A percentile compares a stretch with the other conserved stretches of the same genome.
Evolutionary conservation across 2,113 vertebrate species (phyloP).

Genomic region (Oxyura jamaicensis): DNA sequence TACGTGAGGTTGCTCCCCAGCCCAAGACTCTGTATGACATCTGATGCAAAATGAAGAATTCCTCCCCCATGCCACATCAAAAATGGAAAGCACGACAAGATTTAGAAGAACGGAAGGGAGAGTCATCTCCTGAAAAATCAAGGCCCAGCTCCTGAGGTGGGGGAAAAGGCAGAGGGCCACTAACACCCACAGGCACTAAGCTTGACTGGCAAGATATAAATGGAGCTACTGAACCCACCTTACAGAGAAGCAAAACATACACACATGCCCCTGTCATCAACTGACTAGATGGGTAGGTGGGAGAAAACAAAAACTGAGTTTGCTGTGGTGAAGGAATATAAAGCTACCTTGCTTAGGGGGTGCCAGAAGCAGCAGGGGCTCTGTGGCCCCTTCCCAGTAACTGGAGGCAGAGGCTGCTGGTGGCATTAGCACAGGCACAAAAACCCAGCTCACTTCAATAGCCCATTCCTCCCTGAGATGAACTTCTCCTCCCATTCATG

Average conservation of each 20-base stretch:
- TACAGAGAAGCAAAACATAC: background rate
- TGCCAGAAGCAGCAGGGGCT: background rate
- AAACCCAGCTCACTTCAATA: background rate
- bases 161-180: background rate
- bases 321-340: background rate
- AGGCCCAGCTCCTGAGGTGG: background rate
- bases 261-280: background rate
- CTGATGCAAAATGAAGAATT: background rate
- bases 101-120: background rate
- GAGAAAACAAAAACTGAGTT: background rate
- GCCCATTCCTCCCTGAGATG: background rate
- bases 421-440: background rate
- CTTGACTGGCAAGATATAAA: background rate
- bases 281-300: background rate
- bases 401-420: background rate
- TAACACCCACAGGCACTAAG: background rate
- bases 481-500: background rate
- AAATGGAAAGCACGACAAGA: background rate
- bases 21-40: background rate
- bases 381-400: background rate
- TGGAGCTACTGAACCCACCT: accelerated
- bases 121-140: background rate
- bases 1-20: background rate
- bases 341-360: background rate
- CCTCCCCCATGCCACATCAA: accelerated